phyloP scores from a whole-genome alignment of 2,113 vertebrate genomes.

The Ammodytes marinus region DNA sequence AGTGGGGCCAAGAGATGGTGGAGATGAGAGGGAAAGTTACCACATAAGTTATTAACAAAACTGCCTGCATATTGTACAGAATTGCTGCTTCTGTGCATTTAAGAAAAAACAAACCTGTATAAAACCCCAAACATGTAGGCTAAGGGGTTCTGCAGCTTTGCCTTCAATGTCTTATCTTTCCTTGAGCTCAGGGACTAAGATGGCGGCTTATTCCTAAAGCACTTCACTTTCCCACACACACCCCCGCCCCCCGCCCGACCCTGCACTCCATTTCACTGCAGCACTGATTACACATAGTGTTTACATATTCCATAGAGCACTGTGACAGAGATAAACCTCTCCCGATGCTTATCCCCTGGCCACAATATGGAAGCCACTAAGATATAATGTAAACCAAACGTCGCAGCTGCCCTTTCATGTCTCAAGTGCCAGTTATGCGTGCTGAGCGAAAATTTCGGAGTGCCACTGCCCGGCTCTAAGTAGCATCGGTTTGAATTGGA shows the following conservation, averaged over 20 bases:
- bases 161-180: slow-evolving; percentile 55
- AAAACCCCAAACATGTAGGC: slow-evolving; percentile 11
- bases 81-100: neutral
- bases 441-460: slow-evolving; percentile 64
- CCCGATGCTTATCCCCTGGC: slow-evolving; percentile 84
- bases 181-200: slow-evolving; percentile 59
- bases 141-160: slow-evolving; percentile 22
- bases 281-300: slow-evolving; percentile 81
- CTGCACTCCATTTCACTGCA: slow-evolving; percentile 62
- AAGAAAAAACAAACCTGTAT: neutral
- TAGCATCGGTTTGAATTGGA: slow-evolving; percentile 58
- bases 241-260: neutral
- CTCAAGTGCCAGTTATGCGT: slow-evolving; percentile 76
- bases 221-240: slow-evolving; percentile 63
- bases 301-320: slow-evolving; percentile 85
- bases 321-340: slow-evolving; percentile 83
- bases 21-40: slow-evolving; percentile 51
- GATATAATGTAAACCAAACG: slow-evolving; percentile 84
- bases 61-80: neutral
- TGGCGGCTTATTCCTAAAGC: slow-evolving; percentile 64
- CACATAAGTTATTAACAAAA: slow-evolving; percentile 14
- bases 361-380: slow-evolving; percentile 83
- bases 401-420: slow-evolving; percentile 80
- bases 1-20: slow-evolving; percentile 58
- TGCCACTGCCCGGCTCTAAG: slow-evolving; percentile 60